A percentile compares a stretch with the other conserved stretches of the same genome.
Evolutionary conservation across 2,888 invertebrate species (phyloP).

Genomic region (Apoda limacodes): DNA sequence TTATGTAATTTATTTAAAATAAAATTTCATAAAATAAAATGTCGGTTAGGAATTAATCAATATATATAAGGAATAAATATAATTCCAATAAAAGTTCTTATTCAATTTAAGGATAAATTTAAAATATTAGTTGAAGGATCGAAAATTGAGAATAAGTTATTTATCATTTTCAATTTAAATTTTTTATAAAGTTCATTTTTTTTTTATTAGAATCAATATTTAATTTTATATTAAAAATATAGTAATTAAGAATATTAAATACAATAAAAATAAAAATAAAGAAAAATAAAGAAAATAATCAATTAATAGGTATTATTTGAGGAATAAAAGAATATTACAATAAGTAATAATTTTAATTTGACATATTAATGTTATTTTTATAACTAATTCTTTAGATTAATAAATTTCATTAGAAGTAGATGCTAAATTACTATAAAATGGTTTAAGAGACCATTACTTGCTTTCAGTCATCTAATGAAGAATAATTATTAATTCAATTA

Average conservation of each 20-base stretch:
- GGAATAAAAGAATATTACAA: slow-evolving; percentile 74
- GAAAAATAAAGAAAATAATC: slow-evolving; percentile 60
- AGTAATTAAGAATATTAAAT: slow-evolving; percentile 67
- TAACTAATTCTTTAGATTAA: slow-evolving; percentile 72
- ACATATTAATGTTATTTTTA: slow-evolving; percentile 69
- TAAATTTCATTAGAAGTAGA: slow-evolving; percentile 75
- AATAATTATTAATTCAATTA: slow-evolving; percentile 67
- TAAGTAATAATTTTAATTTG: slow-evolving; percentile 73
- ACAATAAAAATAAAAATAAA: no score
- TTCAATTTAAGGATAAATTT: slow-evolving; percentile 70
- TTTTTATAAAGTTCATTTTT: slow-evolving; percentile 29
- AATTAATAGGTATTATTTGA: slow-evolving; percentile 74
- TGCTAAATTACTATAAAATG: slow-evolving; percentile 72
- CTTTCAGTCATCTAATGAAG: slow-evolving; percentile 76
- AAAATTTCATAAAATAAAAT: slow-evolving; percentile 56
- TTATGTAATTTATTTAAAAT: slow-evolving; percentile 54
- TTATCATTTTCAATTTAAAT: slow-evolving; percentile 73
- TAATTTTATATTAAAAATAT: slow-evolving; percentile 36
- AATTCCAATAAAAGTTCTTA: slow-evolving; percentile 63
- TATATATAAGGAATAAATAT: slow-evolving; percentile 61
- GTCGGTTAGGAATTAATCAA: slow-evolving; percentile 68
- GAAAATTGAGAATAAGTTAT: slow-evolving; percentile 76
- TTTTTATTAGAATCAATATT: slow-evolving; percentile 30
- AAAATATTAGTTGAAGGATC: slow-evolving; percentile 69
- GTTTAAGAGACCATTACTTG: slow-evolving; percentile 79